Base-by-base conservation (phyloP, 2,888 invertebrate species). In the Aethes cnicana region DNA sequence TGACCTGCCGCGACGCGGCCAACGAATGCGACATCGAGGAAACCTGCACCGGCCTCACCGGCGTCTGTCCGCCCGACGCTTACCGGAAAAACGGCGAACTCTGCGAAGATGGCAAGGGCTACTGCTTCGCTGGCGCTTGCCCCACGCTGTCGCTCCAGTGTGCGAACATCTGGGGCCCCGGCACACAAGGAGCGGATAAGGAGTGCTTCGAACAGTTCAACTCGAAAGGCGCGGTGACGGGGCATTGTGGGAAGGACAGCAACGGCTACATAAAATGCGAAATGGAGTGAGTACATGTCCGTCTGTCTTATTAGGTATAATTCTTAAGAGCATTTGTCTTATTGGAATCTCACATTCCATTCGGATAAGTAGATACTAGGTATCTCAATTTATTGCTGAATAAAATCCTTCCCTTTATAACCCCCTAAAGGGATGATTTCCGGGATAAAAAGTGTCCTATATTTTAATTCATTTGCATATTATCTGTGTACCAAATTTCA, bases 1-100 rank as follows among this genome's bases (percentile, higher is more conserved):
- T 93, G 32, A 89, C 95, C 50, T 99, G 99, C 81, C 93, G 99
- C 12, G 94, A 95, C 47, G 92, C 97, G 0, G 91, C 92, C 54
- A 97, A 96, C 77, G 98, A 98, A 74, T 99, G 99, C 81, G 99
- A 99, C 89, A 92, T 99, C 20, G 96, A 98, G 12, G 99, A 99
- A 78, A 93, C 94, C 47, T 99, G 99, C 81, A 94, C 96, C 48
- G 99, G 99, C 0, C 92, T 93, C 39, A 93, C 92, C 26, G 98
- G 98, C 0, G 92, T 95, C 58, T 99, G 99, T 83, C 99, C 99
- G 0, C 70, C 88, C 1, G 97, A 99, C 80, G 93, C 96, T 1
- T 94, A 95, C 84, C 95, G 96, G 71, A 97, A 98, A 84, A 98
- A 99, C 81, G 99, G 99, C 0, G 95, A 94, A 54, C 92, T 94